Evolutionary conservation across 2,797 vertebrate genomes (phyloP).

Genomic region (Poecilia gillii): DNA sequence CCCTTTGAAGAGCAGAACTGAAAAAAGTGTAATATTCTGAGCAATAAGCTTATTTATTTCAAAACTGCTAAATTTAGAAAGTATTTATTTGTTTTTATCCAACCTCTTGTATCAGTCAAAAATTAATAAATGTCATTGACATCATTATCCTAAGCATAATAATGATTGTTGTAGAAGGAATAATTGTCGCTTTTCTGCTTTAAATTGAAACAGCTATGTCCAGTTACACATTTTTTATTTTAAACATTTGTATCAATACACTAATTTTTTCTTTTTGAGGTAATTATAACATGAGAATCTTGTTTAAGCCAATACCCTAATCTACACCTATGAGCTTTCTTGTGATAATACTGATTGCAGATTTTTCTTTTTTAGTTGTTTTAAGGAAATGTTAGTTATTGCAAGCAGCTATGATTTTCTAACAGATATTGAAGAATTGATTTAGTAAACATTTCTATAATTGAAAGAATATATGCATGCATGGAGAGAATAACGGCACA

Average conservation of each 20-base stretch:
- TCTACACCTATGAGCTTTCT: not conserved
- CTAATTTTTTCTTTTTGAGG: not conserved
- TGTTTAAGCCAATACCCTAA: not conserved
- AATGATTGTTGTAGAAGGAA: not conserved
- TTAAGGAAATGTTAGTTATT: not conserved
- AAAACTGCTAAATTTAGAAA: not conserved
- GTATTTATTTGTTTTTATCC: not conserved
- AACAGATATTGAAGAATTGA: not conserved
- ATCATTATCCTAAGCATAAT: not conserved
- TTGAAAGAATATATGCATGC: not conserved
- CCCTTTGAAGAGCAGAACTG: not conserved
- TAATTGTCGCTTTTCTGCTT: not conserved
- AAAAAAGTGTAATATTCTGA: not conserved
- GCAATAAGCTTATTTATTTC: not conserved
- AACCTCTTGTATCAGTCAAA: not conserved
- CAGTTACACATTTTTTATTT: not conserved
- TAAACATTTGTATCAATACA: not conserved
- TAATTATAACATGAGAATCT: not conserved
- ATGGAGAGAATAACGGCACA: not conserved
- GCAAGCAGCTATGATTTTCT: not conserved
- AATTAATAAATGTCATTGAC: not conserved
- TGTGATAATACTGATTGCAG: not conserved
- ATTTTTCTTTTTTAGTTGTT: not conserved
- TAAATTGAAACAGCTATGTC: not conserved
- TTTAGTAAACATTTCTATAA: not conserved